Conservation (phyloP, 1,140 invertebrate species). For the Pseudoatta argentina region DNA sequence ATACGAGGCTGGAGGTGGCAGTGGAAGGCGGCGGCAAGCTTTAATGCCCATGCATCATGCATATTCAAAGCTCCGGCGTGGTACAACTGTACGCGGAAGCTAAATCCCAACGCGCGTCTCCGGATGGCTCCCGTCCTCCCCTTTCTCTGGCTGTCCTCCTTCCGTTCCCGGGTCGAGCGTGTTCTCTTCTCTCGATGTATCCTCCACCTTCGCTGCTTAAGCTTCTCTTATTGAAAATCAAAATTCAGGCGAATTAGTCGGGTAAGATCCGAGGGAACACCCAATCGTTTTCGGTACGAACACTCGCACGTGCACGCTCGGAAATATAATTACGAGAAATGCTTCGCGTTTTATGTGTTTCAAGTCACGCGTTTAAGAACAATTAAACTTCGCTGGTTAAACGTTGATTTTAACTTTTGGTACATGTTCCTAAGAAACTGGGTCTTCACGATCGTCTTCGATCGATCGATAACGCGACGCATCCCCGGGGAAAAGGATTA, state of each 20-base stretch:
- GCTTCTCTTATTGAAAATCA: constrained; percentile 83
- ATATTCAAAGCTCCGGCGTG: constrained; percentile 85
- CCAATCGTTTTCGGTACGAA: neutral
- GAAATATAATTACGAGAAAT: constrained; percentile 69
- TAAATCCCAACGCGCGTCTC: constrained; percentile 84
- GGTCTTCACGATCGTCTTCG: constrained; percentile 37
- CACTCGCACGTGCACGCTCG: neutral
- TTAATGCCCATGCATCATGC: constrained; percentile 87
- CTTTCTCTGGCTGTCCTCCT: constrained; percentile 30
- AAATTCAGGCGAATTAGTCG: constrained; percentile 82
- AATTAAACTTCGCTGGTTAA: constrained; percentile 66
- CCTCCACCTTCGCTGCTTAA: constrained; percentile 14
- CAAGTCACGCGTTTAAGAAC: constrained; percentile 59
- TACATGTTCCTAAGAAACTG: constrained; percentile 43
- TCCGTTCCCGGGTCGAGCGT: neutral
- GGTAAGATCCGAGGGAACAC: constrained; percentile 21
- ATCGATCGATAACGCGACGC: constrained; percentile 12
- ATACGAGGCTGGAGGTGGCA: constrained; percentile 79
- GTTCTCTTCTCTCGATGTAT: neutral
- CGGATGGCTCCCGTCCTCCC: constrained; percentile 34
- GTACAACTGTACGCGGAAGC: constrained; percentile 85
- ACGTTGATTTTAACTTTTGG: constrained; percentile 21
- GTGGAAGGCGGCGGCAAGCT: constrained; percentile 76
- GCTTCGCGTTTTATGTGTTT: constrained; percentile 61
- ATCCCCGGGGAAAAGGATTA: neutral